Base-by-base conservation (phyloP, 2,888 invertebrate species). In the Ganaspis brasiliensis region DNA sequence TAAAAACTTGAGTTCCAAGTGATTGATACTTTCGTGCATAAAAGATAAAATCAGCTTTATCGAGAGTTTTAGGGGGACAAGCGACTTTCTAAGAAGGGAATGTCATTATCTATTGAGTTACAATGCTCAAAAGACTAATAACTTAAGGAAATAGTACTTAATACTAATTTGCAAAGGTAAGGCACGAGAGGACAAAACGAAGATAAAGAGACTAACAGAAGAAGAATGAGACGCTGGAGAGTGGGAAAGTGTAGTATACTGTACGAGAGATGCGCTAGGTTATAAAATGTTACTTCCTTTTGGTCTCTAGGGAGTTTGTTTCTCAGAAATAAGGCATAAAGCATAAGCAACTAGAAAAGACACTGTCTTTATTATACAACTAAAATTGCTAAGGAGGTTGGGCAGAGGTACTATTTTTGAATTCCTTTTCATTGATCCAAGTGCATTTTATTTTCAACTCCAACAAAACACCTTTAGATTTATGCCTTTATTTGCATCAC, bases 201-300 rank as follows among this genome's bases (percentile, higher is more conserved):
- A 74, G 67, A 56, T 71, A 71, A 74, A 61, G 63, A 74, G 74
- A 74, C 61, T 35, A 61, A 74, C 52, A 63, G 52, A 63, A 52
- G 55, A 63, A 31, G 26, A 40, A 59, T 55, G 57, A 59, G 73
- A 73, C 61, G 57, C 73, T 59, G 40, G 59, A 73, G 61, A 73
- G 61, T 35, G 73, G 59, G 24, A 67, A 45, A 67, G 63, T 63
- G 19, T 63, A 35, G 45, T 24, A 67, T 84, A 85, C 70, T 82
- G 77, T 74, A 76, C 84, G 72, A 73, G 81, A 80, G 81, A 71
- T 80, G 73, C 74, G 67, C 79, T 74, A 75, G 79, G 83, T 85
- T 86, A 83, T 85, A 86, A 86, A 86, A 83, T 81, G 82, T 82
- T 83, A 79, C 83, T 82, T 79, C 80, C 82, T 75, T 74, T 76